phyloP scores from a whole-genome alignment of 2,888 invertebrate genomes.

The Drosophila neoperkinsi region DNA sequence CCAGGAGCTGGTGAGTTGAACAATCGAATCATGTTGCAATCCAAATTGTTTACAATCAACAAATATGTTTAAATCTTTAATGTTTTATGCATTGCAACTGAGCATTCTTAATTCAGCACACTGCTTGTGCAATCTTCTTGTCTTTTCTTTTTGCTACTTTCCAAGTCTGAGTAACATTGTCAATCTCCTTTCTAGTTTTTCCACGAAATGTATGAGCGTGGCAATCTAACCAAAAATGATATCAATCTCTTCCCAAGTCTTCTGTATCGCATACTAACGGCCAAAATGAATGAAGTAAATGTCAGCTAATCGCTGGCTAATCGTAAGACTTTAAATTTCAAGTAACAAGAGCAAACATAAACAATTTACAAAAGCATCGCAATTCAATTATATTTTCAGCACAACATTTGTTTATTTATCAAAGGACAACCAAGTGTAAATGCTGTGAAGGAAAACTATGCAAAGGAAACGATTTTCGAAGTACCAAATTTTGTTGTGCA shows the following conservation, averaged over 20 bases:
- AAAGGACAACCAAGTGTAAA: not conserved
- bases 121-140: too few relatives aligned
- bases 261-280: slow-evolving; percentile 42
- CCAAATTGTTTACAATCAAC: not conserved
- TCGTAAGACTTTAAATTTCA: not conserved
- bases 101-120: not conserved
- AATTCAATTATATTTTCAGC: not conserved
- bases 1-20: slow-evolving; percentile 46
- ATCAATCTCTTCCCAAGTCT: slow-evolving; percentile 56
- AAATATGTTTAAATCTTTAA: not conserved
- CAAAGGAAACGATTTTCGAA: not conserved
- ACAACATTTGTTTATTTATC: not conserved
- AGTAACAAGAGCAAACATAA: not conserved
- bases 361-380: not conserved
- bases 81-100: not conserved
- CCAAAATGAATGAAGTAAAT: not conserved
- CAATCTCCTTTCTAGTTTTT: slow-evolving; percentile 41
- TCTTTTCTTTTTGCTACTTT: rapidly evolving
- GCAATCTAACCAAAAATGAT: slow-evolving; percentile 66
- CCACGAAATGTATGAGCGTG: slow-evolving; percentile 58
- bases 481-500: not conserved
- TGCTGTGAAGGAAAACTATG: not conserved
- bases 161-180: not conserved
- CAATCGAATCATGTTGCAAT: not conserved
- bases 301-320: not conserved